Evolutionary conservation across 1,140 invertebrate genomes (phyloP), one percentile per base, ranked within the genome.

Genomic region (Phocides pigmalion): DNA sequence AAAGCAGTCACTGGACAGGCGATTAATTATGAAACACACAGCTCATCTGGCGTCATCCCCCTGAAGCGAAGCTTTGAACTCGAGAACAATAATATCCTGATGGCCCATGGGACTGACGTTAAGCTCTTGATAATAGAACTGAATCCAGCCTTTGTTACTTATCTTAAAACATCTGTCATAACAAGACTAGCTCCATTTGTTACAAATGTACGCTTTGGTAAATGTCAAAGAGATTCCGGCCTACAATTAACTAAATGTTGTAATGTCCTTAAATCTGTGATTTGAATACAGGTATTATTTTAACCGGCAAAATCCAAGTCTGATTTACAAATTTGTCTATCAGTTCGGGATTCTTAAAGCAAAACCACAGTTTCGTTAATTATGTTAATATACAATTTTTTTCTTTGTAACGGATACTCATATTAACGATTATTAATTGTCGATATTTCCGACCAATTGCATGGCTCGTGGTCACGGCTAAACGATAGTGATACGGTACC

Each of bases 141-240:
- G 53, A 56, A 56, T 54, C 17, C 5, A 17, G 51, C 51, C 51
- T 54, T 54, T 54, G 51, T 54, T 54, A 54, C 51, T 39, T 54
- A 54, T 54, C 51, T 54, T 39, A 39, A 53, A 54, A 54, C 35
- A 54, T 54, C 51, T 54, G 51, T 54, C 51, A 54, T 50, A 32
- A 50, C 25, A 54, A 54, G 51, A 54, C 51, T 41, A 12, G 16
- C 35, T 19, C n/a, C 35, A 17, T 15, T 19, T 35, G 17, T 37
- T 12, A 37, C 32, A 41, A 54, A 53, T 54, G 32, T 19, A 20
- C 28, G 19, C 37, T 37, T 39, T 50, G 28, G 32, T 28, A 15
- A 28, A 46, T 46, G 12, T 46, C 28, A 50, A 22, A 50, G 28
- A 32, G 5, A 22, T 50, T 50, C 14, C 12, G 4, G 46, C 4